These are phyloP conservation scores for Yponomeuta cagnagella DNA, from an alignment of 2,888 invertebrate genomes.

Conservation along the genomic window DNA sequence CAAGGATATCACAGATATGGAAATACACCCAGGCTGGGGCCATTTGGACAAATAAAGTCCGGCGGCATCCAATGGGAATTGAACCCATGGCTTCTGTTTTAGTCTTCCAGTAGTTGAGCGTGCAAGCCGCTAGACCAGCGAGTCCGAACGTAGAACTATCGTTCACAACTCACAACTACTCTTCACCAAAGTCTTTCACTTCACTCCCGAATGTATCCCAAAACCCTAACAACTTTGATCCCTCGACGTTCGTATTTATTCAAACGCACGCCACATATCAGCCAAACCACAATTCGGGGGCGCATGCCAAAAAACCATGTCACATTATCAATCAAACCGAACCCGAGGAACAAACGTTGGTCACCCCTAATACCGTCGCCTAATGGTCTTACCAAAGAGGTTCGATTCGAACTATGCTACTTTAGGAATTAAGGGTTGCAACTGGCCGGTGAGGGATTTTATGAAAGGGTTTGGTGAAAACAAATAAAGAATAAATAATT, in stretches of 20 bases:
- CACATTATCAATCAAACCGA: conserved; percentile 18
- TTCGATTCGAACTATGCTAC: not conserved
- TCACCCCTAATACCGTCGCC: not conserved
- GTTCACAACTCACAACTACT: no score
- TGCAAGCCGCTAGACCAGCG: no score
- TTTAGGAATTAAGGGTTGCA: not conserved
- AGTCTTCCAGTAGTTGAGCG: no score
- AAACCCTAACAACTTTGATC: not conserved
- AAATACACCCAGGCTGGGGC: no score
- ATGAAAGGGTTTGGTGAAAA: not conserved
- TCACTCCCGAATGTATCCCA: not conserved
- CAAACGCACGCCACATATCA: not conserved
- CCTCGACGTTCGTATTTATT: not conserved
- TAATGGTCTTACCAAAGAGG: not conserved
- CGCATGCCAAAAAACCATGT: conserved; percentile 11
- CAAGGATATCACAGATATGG: no score
- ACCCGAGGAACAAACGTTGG: conserved; percentile 11
- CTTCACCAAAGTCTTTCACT: no score
- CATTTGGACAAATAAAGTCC: no score
- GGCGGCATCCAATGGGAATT: no score
- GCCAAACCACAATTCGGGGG: not conserved
- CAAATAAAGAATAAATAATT: not conserved
- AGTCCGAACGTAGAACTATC: no score
- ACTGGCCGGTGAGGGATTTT: not conserved
- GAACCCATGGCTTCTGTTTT: no score